Evolutionary conservation across 2,797 vertebrate species (phyloP).

Genomic region (Sebastiscus tertius): DNA sequence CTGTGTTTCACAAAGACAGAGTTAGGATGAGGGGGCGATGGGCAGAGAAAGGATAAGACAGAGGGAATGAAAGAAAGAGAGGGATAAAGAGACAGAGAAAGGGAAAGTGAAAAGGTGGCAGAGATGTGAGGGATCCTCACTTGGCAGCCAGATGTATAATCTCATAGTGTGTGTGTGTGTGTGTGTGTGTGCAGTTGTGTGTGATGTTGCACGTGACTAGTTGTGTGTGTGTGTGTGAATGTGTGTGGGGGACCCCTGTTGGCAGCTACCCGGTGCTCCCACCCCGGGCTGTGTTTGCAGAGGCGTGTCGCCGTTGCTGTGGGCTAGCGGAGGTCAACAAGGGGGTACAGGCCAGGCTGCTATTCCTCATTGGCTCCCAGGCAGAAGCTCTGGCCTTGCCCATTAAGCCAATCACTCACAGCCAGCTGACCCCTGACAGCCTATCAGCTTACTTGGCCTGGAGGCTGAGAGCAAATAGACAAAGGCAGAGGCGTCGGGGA

Average conservation of each 20-base stretch:
- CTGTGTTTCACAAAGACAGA: slow-evolving; percentile 80
- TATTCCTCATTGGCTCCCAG: slow-evolving; percentile 75
- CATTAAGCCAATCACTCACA: slow-evolving; percentile 83
- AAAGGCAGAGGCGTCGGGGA: slow-evolving; percentile 75
- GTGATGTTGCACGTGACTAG: slow-evolving; percentile 50
- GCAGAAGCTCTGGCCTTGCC: slow-evolving; percentile 74
- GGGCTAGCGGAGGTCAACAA: slow-evolving; percentile 77
- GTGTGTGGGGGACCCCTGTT: slow-evolving; percentile 61
- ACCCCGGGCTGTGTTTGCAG: slow-evolving; percentile 76
- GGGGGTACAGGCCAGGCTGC: slow-evolving; percentile 68
- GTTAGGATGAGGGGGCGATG: slow-evolving; percentile 70
- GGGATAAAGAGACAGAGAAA: slow-evolving; percentile 69
- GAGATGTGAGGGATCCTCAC: slow-evolving; percentile 80
- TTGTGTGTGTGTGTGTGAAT: slow-evolving; percentile 22
- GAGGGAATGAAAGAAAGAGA: slow-evolving; percentile 65
- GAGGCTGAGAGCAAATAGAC: slow-evolving; percentile 77
- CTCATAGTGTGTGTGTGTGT: slow-evolving; percentile 60
- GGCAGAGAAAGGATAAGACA: slow-evolving; percentile 70
- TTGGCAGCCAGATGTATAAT: slow-evolving; percentile 85
- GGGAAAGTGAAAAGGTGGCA: slow-evolving; percentile 77
- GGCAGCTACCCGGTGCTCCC: slow-evolving; percentile 62
- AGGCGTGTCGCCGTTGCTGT: slow-evolving; percentile 78
- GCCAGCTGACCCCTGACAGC: slow-evolving; percentile 81
- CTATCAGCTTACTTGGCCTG: slow-evolving; percentile 79
- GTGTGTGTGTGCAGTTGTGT: slow-evolving; percentile 35